phyloP scores from a whole-genome alignment of 2,888 invertebrate genomes.

The Hetaerina titia region DNA sequence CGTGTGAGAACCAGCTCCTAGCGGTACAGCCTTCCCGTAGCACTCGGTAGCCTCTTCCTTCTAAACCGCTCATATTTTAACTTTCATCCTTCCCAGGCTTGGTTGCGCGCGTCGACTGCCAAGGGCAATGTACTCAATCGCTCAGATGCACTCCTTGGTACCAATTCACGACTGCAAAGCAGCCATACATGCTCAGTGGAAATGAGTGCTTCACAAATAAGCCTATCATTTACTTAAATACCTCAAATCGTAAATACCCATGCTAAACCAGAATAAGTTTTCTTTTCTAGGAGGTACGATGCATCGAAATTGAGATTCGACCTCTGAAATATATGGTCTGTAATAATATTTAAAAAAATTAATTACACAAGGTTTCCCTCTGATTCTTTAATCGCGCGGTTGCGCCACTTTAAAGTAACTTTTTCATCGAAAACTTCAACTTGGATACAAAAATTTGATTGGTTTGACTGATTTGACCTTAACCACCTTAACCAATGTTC shows the following conservation, averaged over 20 bases:
- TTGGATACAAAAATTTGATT: not conserved
- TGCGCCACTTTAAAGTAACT: not conserved
- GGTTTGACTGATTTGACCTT: not conserved
- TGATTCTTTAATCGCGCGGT: not conserved
- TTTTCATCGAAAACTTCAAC: not conserved
- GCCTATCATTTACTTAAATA: not conserved
- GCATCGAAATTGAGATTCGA: not conserved
- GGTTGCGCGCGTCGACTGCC: conserved; percentile 59
- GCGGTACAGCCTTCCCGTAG: conserved; percentile 52
- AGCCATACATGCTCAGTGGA: not conserved
- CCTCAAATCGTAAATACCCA: not conserved
- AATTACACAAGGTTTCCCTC: too few relatives aligned
- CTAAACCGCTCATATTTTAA: conserved; percentile 58
- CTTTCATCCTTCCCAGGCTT: conserved; percentile 67
- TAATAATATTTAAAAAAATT: not conserved
- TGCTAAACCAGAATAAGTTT: not conserved
- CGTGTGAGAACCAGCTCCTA: conserved; percentile 37
- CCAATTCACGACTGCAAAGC: not conserved
- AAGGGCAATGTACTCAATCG: conserved; percentile 53
- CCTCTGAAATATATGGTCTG: not conserved
- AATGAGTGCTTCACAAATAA: not conserved
- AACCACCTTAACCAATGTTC: not conserved
- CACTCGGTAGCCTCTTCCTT: conserved; percentile 65
- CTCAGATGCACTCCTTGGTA: not conserved
- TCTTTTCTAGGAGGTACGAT: not conserved